Conservation (phyloP, 2,888 invertebrate species). For the Hybos culiciformis region DNA sequence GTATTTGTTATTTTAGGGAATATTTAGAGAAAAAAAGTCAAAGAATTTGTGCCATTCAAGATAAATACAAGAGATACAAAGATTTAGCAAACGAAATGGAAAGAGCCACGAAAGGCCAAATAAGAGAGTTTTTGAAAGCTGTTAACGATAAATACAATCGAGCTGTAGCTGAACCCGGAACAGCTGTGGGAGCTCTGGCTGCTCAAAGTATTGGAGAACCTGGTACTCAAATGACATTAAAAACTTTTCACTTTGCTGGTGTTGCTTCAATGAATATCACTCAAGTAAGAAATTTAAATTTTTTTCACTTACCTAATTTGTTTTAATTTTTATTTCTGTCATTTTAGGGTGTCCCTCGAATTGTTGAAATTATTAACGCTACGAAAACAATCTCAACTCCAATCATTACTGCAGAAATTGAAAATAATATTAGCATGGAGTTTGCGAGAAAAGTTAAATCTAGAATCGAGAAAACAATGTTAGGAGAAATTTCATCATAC, state of each 20-base stretch:
- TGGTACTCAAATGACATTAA: slow-evolving; percentile 98
- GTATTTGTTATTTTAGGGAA: slow-evolving; percentile 22
- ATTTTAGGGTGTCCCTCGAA: slow-evolving; percentile 49
- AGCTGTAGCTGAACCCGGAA: slow-evolving; percentile 84
- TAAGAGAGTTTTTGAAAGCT: slow-evolving; percentile 26
- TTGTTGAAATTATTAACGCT: slow-evolving; percentile 98
- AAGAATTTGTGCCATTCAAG: slow-evolving; percentile 29
- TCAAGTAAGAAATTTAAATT: slow-evolving; percentile 39
- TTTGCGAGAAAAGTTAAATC: slow-evolving; percentile 87
- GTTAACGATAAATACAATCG: slow-evolving; percentile 75
- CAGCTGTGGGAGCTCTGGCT: slow-evolving; percentile 94
- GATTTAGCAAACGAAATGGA: slow-evolving; percentile 37
- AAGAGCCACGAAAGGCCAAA: slow-evolving; percentile 33
- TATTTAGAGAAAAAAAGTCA: slow-evolving; percentile 34
- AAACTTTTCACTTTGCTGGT: slow-evolving; percentile 99
- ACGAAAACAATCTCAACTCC: slow-evolving; percentile 91
- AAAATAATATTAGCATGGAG: slow-evolving; percentile 61
- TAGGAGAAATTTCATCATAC: slow-evolving; percentile 84
- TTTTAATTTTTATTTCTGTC: slow-evolving; percentile 4
- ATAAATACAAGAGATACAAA: slow-evolving; percentile 25
- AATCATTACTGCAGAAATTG: slow-evolving; percentile 81
- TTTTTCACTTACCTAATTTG: not conserved
- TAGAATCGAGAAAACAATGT: slow-evolving; percentile 84
- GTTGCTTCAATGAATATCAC: slow-evolving; percentile 99
- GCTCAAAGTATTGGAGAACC: slow-evolving; percentile 98